Conservation (phyloP, 2,797 vertebrate species). For the Phaenicophaeus curvirostris region DNA sequence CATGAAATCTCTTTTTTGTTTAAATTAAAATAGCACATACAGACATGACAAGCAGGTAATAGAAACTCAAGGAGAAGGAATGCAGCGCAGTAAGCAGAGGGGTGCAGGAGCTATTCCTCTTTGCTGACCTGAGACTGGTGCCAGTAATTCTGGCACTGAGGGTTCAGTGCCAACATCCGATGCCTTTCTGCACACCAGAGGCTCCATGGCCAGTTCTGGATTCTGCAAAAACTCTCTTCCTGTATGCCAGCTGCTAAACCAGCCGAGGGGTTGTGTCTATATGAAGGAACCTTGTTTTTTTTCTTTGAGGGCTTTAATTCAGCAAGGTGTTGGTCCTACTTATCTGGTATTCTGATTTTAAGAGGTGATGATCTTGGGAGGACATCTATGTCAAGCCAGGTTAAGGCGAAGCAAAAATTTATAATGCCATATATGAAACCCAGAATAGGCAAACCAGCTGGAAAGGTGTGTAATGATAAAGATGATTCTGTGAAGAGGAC, state of each 20-base stretch:
- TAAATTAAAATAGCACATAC: conserved; percentile 32
- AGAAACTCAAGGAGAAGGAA: neutral
- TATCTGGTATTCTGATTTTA: neutral
- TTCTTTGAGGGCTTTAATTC: neutral
- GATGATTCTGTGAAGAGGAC: neutral
- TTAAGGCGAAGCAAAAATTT: neutral
- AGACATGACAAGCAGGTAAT: conserved; percentile 33
- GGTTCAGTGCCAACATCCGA: fast-evolving
- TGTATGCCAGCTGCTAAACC: neutral
- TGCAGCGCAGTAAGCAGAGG: neutral
- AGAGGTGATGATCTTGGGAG: neutral
- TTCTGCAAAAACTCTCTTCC: neutral
- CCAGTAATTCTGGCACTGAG: neutral
- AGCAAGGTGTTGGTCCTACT: neutral
- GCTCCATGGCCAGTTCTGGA: fast-evolving
- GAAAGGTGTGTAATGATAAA: neutral
- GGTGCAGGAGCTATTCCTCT: neutral
- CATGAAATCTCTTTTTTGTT: conserved; percentile 44
- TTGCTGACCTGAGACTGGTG: neutral
- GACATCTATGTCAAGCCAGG: neutral
- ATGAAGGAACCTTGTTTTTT: neutral
- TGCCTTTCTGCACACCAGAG: neutral
- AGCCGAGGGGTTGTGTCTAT: neutral
- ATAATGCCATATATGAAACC: neutral
- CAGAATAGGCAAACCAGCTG: neutral